A percentile compares a stretch with the other conserved stretches of the same genome.
These are phyloP conservation scores for Rhimphoctona megacephalus DNA, from an alignment of 2,888 invertebrate genomes.

Conservation along the genomic window DNA sequence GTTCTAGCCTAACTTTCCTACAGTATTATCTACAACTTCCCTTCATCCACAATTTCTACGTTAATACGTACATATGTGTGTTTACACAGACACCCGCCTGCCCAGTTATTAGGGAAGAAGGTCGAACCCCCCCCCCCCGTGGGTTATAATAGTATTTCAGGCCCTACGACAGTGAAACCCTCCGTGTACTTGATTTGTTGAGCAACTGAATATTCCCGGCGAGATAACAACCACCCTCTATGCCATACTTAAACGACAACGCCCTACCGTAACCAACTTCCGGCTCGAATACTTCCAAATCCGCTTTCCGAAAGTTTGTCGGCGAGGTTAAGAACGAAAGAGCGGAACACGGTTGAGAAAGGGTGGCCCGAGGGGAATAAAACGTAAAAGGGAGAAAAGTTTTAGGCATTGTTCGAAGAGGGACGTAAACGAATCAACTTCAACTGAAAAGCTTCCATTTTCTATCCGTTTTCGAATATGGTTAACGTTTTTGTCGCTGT, in stretches of 20 bases:
- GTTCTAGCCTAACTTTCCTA: constrained; percentile 24
- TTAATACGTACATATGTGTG: constrained; percentile 23
- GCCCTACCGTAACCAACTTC: constrained; percentile 50
- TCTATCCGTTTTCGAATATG: not conserved
- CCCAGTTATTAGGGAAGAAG: constrained; percentile 32
- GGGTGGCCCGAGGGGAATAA: not conserved
- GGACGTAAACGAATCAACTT: not conserved
- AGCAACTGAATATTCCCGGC: constrained; percentile 52
- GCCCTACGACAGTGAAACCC: constrained; percentile 2
- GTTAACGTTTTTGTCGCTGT: not conserved
- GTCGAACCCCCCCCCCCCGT: not conserved
- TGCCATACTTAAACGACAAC: constrained; percentile 27
- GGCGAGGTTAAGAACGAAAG: not conserved
- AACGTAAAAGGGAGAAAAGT: not conserved
- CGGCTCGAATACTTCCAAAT: constrained; percentile 53
- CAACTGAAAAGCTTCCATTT: not conserved
- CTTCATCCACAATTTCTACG: not conserved
- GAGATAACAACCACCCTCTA: constrained; percentile 41
- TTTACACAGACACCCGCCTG: constrained; percentile 4
- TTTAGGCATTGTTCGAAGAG: not conserved
- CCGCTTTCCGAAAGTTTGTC: constrained; percentile 38
- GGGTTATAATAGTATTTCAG: constrained; percentile 6
- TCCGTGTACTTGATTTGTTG: constrained; percentile 57
- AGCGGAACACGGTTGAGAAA: constrained; percentile 2
- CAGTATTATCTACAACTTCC: constrained; percentile 21